Conservation (phyloP, 2,113 vertebrate genomes). For the Orthonyx spaldingii region DNA sequence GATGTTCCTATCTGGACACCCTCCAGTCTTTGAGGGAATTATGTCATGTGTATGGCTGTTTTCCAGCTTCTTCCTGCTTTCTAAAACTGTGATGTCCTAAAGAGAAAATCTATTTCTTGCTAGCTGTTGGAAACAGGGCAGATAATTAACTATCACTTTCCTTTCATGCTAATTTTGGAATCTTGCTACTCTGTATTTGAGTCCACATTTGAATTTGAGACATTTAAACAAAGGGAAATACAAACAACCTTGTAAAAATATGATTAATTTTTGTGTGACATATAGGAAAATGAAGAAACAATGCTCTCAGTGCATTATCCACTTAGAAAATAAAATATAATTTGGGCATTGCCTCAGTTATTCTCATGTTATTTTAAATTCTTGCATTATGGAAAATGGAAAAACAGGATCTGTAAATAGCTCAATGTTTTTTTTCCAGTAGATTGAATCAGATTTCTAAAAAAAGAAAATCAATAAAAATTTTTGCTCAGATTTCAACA, state of each 20-base stretch:
- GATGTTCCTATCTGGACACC: constrained; percentile 22
- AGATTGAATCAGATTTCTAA: neutral
- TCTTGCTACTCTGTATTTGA: neutral
- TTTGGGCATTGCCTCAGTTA: neutral
- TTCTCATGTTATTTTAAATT: neutral
- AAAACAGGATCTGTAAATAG: neutral
- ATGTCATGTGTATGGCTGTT: constrained; percentile 1
- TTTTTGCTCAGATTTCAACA: neutral
- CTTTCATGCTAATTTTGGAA: neutral
- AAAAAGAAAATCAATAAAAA: neutral
- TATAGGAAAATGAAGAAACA: neutral
- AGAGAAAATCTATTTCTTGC: neutral
- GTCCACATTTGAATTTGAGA: neutral
- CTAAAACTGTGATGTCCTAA: neutral
- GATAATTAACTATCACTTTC: neutral
- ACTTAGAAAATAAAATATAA: neutral
- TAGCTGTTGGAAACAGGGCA: neutral
- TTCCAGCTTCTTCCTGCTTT: constrained; percentile 17
- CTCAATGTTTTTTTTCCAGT: neutral
- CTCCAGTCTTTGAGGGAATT: constrained; percentile 40
- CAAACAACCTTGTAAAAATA: neutral
- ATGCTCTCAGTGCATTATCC: neutral
- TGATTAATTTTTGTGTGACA: neutral
- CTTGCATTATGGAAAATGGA: neutral
- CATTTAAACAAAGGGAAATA: neutral